Evolutionary conservation across 2,888 invertebrate genomes (phyloP).

Genomic region (Oxystoma pomonae): DNA sequence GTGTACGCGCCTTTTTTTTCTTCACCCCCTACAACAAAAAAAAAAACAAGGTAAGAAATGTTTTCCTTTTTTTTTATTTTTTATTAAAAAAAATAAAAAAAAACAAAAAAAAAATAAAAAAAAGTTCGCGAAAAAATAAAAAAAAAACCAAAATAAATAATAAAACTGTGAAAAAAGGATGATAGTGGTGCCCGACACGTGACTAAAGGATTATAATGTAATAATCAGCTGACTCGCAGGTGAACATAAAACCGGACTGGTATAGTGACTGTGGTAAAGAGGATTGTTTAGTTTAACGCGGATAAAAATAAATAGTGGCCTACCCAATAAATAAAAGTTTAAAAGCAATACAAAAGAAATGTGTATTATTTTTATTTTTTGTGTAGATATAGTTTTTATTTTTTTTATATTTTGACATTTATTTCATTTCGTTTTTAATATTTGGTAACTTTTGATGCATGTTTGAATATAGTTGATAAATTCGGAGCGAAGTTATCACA

Average conservation of each 20-base stretch:
- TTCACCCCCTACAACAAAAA: slow-evolving; percentile 17
- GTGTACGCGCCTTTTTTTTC: slow-evolving; percentile 48
- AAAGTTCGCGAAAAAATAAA: slow-evolving; percentile 18
- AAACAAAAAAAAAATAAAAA: slow-evolving; percentile 17
- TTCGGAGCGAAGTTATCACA: too few species aligned
- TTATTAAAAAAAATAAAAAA: slow-evolving; percentile 15
- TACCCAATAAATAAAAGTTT: too few species aligned
- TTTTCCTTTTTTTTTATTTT: slow-evolving; percentile 19
- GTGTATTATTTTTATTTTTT: too few species aligned
- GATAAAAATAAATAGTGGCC: too few species aligned
- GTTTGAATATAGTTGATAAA: too few species aligned
- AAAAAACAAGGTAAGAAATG: slow-evolving; percentile 41
- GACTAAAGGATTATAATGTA: background rate
- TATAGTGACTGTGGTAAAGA: background rate
- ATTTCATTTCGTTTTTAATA: too few species aligned
- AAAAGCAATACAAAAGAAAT: too few species aligned
- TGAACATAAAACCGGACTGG: background rate
- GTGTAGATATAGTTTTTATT: too few species aligned
- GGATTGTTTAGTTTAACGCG: too few species aligned
- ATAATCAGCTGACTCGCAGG: background rate
- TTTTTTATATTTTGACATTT: too few species aligned
- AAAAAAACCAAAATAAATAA: slow-evolving; percentile 16
- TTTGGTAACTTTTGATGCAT: too few species aligned
- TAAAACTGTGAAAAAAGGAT: slow-evolving; percentile 13
- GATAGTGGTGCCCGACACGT: too few species aligned